Percentiles rank a stretch among this genome's conserved stretches.
Conservation (phyloP, 2,113 vertebrate species). For the Platycercus adscitus region DNA sequence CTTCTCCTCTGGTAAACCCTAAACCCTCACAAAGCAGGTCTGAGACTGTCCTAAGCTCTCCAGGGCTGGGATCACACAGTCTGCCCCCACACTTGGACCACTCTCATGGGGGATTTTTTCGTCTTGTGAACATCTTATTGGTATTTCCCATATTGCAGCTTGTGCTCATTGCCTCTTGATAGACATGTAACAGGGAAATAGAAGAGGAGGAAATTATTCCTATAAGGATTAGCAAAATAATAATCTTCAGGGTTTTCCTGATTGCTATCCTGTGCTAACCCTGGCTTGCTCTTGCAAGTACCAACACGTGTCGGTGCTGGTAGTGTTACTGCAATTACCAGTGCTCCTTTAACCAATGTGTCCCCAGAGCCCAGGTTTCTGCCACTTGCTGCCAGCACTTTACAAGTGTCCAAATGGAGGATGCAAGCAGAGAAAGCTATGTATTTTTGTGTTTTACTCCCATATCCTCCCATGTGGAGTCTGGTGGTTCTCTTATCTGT, state of each 20-base stretch:
- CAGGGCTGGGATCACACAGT: background rate
- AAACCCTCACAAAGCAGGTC: background rate
- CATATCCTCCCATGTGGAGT: background rate
- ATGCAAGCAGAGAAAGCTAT: background rate
- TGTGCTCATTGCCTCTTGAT: background rate
- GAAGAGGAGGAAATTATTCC: slow-evolving; percentile 32
- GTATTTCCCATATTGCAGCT: background rate
- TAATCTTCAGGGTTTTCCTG: background rate
- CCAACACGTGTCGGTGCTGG: background rate
- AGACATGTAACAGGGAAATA: background rate
- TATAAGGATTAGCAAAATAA: slow-evolving; percentile 8
- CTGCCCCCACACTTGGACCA: rapidly evolving
- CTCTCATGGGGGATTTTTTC: rapidly evolving
- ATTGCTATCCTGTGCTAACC: background rate
- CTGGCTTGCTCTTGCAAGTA: background rate
- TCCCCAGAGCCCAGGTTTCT: background rate
- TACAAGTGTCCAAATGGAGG: background rate
- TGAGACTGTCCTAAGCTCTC: background rate
- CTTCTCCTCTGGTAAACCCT: background rate
- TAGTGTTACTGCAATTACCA: background rate
- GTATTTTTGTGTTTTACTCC: background rate
- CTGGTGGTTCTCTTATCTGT: background rate
- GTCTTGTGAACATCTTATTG: background rate
- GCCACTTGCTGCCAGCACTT: background rate
- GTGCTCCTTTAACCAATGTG: background rate